Base-by-base conservation (phyloP, 1,140 invertebrate species). In the Lepidostoma basale region DNA sequence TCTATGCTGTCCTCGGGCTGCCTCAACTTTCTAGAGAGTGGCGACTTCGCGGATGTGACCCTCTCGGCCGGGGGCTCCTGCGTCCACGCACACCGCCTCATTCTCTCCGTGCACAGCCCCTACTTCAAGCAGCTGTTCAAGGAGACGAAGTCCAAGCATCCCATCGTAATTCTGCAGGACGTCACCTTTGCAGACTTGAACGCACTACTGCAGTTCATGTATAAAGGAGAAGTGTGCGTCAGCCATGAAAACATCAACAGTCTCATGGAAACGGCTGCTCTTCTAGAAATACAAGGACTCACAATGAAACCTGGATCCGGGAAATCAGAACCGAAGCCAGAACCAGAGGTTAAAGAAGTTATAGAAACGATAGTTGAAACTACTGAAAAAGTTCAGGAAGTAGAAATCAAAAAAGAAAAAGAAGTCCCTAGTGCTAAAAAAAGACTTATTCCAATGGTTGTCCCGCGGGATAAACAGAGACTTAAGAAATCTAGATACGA, bases 201-300 rank as follows among this genome's bases (percentile, higher is more conserved):
- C 74, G 89, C 91, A 69, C 85, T 94, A 30, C 80, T 93, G 68
- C 89, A 92, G 76, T 93, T 93, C 77, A 92, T 93, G 88, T 95
- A 95, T 76, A 86, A 89, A 62, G 92, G 92, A 14, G 92, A 94
- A 80, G 92, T 94, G 3, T 92, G 92, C 78, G 91, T 95, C 22
- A 87, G 89, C 58, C 88, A 92, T 76, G 90, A 90, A 52, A 91
- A 94, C 78, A 79, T 95, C 54, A 85, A 88, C 44, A 87, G 88
- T 1, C 91, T 94, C 80, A 78, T 94, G 65, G 87, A 90, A 74
- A 94, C 91, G 40, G 92, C 93, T 49, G 91, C 93, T 76, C 83
- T 90, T 62, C 83, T 94, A 47, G 90, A 93, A 84, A 88, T 94
- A 59, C 90, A 92, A 80, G 92, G 92, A 23, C 83, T 94, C 65